Conservation (phyloP, 1,140 invertebrate genomes). For the Heliconius hewitsoni region DNA sequence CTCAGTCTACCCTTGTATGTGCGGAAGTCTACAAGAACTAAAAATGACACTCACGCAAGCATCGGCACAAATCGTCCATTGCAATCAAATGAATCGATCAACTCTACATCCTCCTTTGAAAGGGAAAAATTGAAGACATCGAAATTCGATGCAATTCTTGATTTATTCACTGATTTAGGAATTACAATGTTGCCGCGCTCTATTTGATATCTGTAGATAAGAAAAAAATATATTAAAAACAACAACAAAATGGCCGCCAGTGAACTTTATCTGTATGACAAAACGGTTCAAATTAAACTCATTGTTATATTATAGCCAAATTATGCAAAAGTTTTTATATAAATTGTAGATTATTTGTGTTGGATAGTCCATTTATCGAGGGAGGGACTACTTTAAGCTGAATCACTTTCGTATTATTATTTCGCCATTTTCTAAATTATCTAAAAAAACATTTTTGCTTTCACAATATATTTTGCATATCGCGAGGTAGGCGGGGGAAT, state of each 20-base stretch:
- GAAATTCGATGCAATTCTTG: conserved; percentile 86
- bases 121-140: conserved; percentile 87
- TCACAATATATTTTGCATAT: too few species aligned
- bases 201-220: conserved; percentile 65
- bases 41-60: conserved; percentile 59
- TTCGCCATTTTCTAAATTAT: too few species aligned
- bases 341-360: too few species aligned
- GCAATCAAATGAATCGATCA: conserved; percentile 73
- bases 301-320: not conserved
- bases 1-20: too few species aligned
- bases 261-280: too few species aligned
- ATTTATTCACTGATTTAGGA: conserved; percentile 84
- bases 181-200: conserved; percentile 79
- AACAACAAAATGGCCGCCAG: not conserved
- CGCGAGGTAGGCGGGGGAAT: too few species aligned
- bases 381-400: too few species aligned
- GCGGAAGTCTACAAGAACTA: not conserved
- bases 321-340: too few species aligned
- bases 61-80: conserved; percentile 68
- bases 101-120: conserved; percentile 79
- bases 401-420: too few species aligned
- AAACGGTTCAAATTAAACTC: too few species aligned
- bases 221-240: not conserved
- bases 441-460: too few species aligned
- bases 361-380: too few species aligned